phyloP scores from a whole-genome alignment of 2,797 vertebrate genomes.

The Cyprinodon diabolis region DNA sequence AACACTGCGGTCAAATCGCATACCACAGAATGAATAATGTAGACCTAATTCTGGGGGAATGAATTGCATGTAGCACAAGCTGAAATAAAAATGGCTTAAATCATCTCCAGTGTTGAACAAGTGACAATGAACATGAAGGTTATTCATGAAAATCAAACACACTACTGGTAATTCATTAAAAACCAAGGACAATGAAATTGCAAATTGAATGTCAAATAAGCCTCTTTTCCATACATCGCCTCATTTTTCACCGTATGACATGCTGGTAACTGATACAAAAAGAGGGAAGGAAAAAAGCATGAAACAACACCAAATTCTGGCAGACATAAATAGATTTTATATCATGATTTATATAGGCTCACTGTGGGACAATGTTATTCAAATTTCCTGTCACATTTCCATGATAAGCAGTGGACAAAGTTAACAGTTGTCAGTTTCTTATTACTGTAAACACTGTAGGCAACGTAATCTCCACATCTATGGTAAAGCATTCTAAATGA shows the following conservation, averaged over 20 bases:
- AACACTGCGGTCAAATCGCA: constrained; percentile 66
- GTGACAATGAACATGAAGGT: constrained; percentile 47
- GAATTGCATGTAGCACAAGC: constrained; percentile 46
- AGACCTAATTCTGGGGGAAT: constrained; percentile 56
- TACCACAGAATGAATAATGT: constrained; percentile 63
- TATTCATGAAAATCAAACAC: constrained; percentile 68
- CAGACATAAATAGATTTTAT: constrained; percentile 53
- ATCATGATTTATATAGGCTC: constrained; percentile 58
- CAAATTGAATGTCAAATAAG: constrained; percentile 48
- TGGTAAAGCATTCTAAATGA: constrained; percentile 46
- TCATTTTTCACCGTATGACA: constrained; percentile 28
- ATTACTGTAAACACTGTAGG: constrained; percentile 28
- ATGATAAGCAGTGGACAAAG: constrained; percentile 34
- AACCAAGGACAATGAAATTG: constrained; percentile 51
- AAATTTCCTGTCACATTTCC: constrained; percentile 43
- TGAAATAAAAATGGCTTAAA: constrained; percentile 60
- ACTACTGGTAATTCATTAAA: constrained; percentile 62
- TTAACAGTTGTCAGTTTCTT: constrained; percentile 25
- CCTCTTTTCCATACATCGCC: constrained; percentile 33
- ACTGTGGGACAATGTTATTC: constrained; percentile 67
- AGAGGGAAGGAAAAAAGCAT: constrained; percentile 7
- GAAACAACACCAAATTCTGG: constrained; percentile 20
- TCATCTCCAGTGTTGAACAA: constrained; percentile 42
- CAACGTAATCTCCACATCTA: constrained; percentile 64
- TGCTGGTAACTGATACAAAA: constrained; percentile 22